Base-by-base conservation (phyloP, 2,888 invertebrate species). In the Andricus curvator region DNA sequence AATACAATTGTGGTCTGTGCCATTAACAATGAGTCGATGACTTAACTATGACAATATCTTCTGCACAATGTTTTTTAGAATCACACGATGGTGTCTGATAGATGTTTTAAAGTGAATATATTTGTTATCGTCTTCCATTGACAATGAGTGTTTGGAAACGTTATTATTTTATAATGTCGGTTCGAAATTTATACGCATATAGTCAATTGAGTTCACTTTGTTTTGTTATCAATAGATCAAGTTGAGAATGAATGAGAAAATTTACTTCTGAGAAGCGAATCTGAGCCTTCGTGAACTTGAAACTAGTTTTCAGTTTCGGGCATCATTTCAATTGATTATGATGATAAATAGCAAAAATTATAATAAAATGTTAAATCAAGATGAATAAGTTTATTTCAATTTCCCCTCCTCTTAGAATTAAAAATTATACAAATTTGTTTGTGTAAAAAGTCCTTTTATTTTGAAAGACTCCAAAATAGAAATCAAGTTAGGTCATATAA, bases 41-140 rank as follows among this genome's bases (percentile, higher is more conserved):
- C 48, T 48, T 70, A 48, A 70, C 48, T 70, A 56, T 56, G 68
- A 70, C 68, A 70, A 70, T 70, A 70, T 70, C 29, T 70, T 70
- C 48, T 68, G 68, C 68, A 68, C 68, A 68, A 68, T 68, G 25
- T 44, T 44, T 44, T 68, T 68, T 44, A 44, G 4, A 68, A 25
- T 66, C n/a, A 17, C 48, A 11, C 48, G 48, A 3, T 70, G 48
- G 48, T 68, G 48, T 48, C 17, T 51, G 48, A 44, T 15, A 29
- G 48, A 25, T 51, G 25, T 70, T 20, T 70, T 22, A 44, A 51
- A 51, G 20, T 70, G 51, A 74, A 33, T 56, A 56, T 74, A 29
- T 74, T 74, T 74, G 51, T 33, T 74, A 74, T 51, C 33, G 33
- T 56, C 51, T 56, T 74, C n/a, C 33, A 74, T 51, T 22, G 41